Evolutionary conservation across 2,113 vertebrate genomes (phyloP).

Genomic region (Nesoenas mayeri): DNA sequence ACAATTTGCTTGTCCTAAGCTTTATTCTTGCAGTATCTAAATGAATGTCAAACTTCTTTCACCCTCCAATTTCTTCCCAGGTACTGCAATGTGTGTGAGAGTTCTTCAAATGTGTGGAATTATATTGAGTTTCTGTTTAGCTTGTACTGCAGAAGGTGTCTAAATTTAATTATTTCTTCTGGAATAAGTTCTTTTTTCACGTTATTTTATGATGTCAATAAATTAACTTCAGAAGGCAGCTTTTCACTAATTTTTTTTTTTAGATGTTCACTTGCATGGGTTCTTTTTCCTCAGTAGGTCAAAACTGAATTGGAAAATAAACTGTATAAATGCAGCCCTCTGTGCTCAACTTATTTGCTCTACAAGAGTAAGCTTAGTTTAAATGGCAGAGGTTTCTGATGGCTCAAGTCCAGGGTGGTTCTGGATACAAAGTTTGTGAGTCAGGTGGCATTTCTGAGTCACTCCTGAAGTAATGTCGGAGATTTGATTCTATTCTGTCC

Average conservation of each 20-base stretch:
- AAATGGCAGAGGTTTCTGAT: conserved; percentile 1
- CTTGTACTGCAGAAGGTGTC: neutral
- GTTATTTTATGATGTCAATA: neutral
- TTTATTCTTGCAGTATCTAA: neutral
- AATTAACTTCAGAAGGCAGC: neutral
- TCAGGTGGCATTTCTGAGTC: conserved; percentile 38
- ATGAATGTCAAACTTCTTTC: neutral
- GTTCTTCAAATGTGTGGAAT: neutral
- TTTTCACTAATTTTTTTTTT: neutral
- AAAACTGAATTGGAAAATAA: neutral
- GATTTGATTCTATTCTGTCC: neutral
- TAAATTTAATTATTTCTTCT: neutral
- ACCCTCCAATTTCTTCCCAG: neutral
- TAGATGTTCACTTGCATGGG: neutral
- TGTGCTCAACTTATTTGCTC: neutral
- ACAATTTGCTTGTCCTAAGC: neutral
- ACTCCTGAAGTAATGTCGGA: neutral
- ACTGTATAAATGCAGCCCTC: neutral
- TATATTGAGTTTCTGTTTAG: neutral
- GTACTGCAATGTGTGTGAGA: neutral
- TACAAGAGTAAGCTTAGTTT: neutral
- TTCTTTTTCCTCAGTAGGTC: neutral
- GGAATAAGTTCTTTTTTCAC: neutral
- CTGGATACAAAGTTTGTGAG: neutral
- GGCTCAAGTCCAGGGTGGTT: neutral